Conservation (phyloP, 2,888 invertebrate genomes). For the Ichneumoninae sp. region DNA sequence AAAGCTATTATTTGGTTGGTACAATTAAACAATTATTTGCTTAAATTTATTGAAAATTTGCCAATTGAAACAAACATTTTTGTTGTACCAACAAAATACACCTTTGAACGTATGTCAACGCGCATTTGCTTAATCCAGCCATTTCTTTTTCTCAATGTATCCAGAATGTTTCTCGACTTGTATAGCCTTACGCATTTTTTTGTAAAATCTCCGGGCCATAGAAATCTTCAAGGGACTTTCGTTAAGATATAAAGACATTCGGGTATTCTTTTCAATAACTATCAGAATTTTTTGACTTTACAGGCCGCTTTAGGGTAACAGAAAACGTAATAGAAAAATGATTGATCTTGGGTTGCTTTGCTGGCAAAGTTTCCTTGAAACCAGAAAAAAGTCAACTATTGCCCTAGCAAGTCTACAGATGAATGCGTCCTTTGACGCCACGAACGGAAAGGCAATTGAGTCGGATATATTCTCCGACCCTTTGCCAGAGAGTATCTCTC, state of each 20-base stretch:
- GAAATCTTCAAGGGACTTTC: neutral
- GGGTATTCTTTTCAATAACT: neutral
- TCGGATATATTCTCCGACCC: constrained; percentile 31
- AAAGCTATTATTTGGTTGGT: too few species aligned
- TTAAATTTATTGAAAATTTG: too few species aligned
- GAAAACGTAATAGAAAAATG: neutral
- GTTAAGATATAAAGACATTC: neutral
- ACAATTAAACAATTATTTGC: too few species aligned
- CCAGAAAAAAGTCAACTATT: neutral
- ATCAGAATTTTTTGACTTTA: neutral
- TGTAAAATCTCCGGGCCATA: neutral
- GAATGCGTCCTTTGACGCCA: constrained; percentile 31
- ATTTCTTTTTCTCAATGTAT: too few species aligned
- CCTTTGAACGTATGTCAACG: too few species aligned
- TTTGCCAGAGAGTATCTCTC: constrained; percentile 40
- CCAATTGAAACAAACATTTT: too few species aligned
- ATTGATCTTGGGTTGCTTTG: constrained; percentile 12
- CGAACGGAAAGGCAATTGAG: constrained; percentile 34
- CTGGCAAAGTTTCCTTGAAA: constrained; percentile 5
- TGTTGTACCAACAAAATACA: too few species aligned
- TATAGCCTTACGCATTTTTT: too few species aligned
- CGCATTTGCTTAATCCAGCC: too few species aligned
- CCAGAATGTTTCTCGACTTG: too few species aligned
- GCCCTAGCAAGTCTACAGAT: neutral
- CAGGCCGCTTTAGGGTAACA: neutral